Evolutionary conservation across 2,797 vertebrate species (phyloP).

Genomic region (Danionella dracula): DNA sequence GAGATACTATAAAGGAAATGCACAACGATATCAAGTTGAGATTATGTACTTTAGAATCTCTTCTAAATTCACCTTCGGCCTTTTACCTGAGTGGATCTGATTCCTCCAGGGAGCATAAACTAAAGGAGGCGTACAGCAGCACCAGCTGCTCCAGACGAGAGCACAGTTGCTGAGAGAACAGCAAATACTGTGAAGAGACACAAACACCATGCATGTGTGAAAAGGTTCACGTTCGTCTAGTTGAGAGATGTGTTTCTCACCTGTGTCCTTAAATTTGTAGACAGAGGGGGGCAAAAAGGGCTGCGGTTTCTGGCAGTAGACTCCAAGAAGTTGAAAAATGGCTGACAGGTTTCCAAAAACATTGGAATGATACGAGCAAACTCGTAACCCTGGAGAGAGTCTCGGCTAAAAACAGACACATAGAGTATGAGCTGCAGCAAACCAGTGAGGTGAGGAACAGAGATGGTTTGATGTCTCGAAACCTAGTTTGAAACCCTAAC

Average conservation of each 20-base stretch:
- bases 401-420: conserved; percentile 54
- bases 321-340: conserved; percentile 75
- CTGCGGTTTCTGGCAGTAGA: conserved; percentile 56
- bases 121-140: conserved; percentile 62
- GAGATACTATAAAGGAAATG: conserved; percentile 63
- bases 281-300: conserved; percentile 39
- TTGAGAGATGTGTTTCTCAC: conserved; percentile 47
- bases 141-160: conserved; percentile 73
- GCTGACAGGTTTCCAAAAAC: conserved; percentile 71
- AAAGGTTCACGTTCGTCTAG: neutral
- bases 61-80: neutral
- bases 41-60: neutral
- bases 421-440: neutral
- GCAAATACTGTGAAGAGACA: conserved; percentile 60
- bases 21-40: too few relatives aligned
- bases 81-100: conserved; percentile 66
- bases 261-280: conserved; percentile 51
- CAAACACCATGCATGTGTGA: neutral
- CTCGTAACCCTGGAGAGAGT: conserved; percentile 51
- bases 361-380: conserved; percentile 55
- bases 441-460: too few relatives aligned
- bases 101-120: conserved; percentile 71
- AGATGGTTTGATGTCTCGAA: too few relatives aligned
- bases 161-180: conserved; percentile 77
- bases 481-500: too few relatives aligned